A percentile compares a stretch with the other conserved stretches of the same genome.
Evolutionary conservation across 2,888 invertebrate species (phyloP).

Genomic region (Leptodirus hochenwartii): DNA sequence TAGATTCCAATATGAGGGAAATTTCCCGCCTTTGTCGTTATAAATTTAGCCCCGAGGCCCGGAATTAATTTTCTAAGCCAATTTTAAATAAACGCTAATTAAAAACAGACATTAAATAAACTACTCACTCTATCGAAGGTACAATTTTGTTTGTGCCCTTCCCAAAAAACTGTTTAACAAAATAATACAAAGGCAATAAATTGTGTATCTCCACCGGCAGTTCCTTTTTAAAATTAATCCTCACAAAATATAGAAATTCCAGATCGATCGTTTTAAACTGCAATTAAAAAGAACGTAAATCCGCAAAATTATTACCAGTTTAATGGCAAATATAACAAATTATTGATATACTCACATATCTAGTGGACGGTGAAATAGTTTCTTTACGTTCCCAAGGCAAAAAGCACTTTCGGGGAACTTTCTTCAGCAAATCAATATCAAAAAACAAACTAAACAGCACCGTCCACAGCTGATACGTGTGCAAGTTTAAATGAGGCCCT

Average conservation of each 20-base stretch:
- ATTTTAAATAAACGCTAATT: constrained; percentile 10
- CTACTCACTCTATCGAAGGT: constrained; percentile 53
- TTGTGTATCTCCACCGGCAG: constrained; percentile 30
- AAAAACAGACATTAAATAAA: constrained; percentile 3
- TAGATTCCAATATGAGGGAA: constrained; percentile 40
- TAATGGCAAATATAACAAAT: too few relatives aligned
- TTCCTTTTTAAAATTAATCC: constrained; percentile 40
- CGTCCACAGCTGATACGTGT: constrained; percentile 34
- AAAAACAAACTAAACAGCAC: constrained; percentile 53
- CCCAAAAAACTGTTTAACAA: constrained; percentile 43
- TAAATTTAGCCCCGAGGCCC: constrained; percentile 36
- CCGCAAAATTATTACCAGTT: too few relatives aligned
- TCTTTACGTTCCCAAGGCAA: constrained; percentile 38
- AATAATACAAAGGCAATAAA: constrained; percentile 47
- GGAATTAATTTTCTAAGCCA: constrained; percentile 52
- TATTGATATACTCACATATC: constrained; percentile 7
- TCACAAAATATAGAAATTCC: constrained; percentile 41
- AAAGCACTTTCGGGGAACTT: constrained; percentile 43
- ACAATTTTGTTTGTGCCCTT: constrained; percentile 42
- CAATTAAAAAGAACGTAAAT: constrained; percentile 9
- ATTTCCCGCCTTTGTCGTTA: constrained; percentile 14
- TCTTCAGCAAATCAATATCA: constrained; percentile 38
- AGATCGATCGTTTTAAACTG: constrained; percentile 27
- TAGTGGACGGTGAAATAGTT: constrained; percentile 4
- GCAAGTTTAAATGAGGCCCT: constrained; percentile 31